phyloP scores from a whole-genome alignment of 2,113 vertebrate species.

The Rhinolophus ferrumequinum region DNA sequence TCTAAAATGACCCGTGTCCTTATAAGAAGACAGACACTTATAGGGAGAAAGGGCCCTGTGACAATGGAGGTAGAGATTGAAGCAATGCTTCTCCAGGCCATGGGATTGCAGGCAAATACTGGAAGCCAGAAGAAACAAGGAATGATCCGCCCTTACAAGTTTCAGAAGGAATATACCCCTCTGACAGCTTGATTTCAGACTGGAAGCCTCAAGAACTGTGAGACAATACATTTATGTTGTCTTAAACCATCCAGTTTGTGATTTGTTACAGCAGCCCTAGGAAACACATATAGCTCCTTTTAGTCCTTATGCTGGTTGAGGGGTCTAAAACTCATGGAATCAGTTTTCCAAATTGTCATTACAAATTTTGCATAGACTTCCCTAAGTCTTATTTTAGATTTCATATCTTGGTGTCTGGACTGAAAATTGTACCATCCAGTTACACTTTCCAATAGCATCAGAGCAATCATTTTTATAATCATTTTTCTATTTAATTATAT shows the following conservation, averaged over 20 bases:
- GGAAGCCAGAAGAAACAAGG: background rate
- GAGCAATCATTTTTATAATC: background rate
- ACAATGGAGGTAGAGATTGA: background rate
- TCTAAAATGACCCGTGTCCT: background rate
- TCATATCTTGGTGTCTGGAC: background rate
- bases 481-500: slow-evolving; percentile 14
- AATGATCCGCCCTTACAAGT: background rate
- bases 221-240: background rate
- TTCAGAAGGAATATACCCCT: background rate
- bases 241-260: no score
- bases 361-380: background rate
- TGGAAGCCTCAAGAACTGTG: background rate
- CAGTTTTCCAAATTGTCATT: background rate
- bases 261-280: no score
- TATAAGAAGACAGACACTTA: background rate
- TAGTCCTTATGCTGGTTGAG: background rate
- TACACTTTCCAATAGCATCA: background rate
- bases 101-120: background rate
- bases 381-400: background rate
- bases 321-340: background rate
- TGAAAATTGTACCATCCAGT: background rate
- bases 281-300: background rate
- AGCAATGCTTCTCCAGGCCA: background rate
- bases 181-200: background rate
- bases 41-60: background rate